Base-by-base conservation (phyloP, 2,797 vertebrate genomes). In the Epinephelus malabaricus region DNA sequence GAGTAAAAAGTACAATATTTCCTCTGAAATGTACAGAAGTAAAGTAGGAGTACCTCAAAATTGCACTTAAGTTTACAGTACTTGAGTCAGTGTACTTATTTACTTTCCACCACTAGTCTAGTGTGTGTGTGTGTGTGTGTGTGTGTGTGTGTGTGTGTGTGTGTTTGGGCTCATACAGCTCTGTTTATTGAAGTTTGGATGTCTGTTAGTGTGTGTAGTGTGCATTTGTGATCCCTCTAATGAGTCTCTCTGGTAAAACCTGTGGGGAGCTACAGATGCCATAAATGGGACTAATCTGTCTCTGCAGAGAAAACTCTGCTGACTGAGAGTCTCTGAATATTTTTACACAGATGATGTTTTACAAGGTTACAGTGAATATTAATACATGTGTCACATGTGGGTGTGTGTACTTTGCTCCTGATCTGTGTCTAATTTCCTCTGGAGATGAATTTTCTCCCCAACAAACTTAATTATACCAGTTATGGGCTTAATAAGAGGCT, bases 231-330 rank as follows among this genome's bases (percentile, higher is more conserved):
- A 78, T 61, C 69, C 34, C 18, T 50, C 66, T 86, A 86, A 89
- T 69, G 81, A 81, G 76, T 74, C 78, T 25, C 83, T 30, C 1
- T 25, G 67, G 64, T 79, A 1, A 58, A 81, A 74, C 55, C 59
- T 61, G 45, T 53, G 51, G 79, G 71, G 62, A 84, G 50, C 69
- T 66, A 43, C 73, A 79, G 79, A 76, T 77, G 51, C 66, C 53
- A 38, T 80, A 72, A 84, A 72, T 62, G 60, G 45, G 84, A 71
- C 54, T 82, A 74, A 80, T 86, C 77, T 64, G 30, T 82, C 69
- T 87, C 73, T 63, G 60, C 60, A 80, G 68, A 75, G 51, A 64
- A 53, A 77, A n/a, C 23, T n/a, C 43, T 25, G 13, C 64, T 25
- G 25, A 50, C 8, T 38, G 47, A 66, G 8, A 63, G 30, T 76